Evolutionary conservation across 2,113 vertebrate species (phyloP).

Genomic region (Aphelocoma coerulescens): DNA sequence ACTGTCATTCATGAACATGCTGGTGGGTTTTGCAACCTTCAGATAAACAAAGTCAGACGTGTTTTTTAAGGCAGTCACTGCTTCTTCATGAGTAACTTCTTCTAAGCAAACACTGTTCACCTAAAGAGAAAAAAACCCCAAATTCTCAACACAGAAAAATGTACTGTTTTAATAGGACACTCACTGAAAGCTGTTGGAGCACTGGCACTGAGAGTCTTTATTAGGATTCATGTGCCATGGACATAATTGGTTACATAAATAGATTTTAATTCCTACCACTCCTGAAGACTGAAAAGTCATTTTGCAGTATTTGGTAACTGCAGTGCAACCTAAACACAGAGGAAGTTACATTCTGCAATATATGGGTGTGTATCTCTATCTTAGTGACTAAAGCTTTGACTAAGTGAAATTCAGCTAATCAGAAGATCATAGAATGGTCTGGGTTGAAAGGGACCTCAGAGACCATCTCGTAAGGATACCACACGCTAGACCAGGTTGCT

Average conservation of each 20-base stretch:
- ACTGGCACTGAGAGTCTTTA: not conserved
- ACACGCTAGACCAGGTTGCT: not conserved
- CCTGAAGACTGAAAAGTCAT: not conserved
- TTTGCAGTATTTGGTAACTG: not conserved
- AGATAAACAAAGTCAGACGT: conserved; percentile 95
- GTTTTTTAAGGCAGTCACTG: conserved; percentile 98
- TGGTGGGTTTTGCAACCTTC: conserved; percentile 96
- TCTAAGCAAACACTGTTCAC: conserved; percentile 93
- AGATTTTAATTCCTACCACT: not conserved
- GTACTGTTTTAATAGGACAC: not conserved
- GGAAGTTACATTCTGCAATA: not conserved
- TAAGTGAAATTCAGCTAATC: not conserved
- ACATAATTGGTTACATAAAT: not conserved
- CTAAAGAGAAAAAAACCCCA: conserved; percentile 54
- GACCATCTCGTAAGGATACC: not conserved
- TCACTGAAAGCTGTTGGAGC: not conserved
- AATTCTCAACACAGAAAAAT: not conserved
- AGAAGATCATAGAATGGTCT: not conserved
- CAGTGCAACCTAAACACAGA: not conserved
- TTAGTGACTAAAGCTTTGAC: not conserved
- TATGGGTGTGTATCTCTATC: not conserved
- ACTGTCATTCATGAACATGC: conserved; percentile 93
- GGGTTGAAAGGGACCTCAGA: not conserved
- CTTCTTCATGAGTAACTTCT: conserved; percentile 97
- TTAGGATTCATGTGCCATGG: not conserved